Evolutionary conservation across 2,113 vertebrate genomes (phyloP), one percentile per base, ranked within the genome.

Genomic region (Trinectes maculatus): DNA sequence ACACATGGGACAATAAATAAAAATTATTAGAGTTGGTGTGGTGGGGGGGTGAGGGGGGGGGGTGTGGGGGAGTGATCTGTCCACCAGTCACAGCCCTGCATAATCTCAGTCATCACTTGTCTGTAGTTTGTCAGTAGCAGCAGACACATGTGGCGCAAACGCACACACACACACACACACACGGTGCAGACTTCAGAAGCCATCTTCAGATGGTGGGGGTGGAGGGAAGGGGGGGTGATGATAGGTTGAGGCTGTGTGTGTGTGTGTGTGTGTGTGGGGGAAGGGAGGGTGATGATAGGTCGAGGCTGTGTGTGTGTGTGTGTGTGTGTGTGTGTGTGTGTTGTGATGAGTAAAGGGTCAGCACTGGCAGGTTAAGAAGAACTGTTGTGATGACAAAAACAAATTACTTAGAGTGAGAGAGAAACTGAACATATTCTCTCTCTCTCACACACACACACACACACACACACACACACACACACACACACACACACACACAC

Each of bases 121-220:
- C 85, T 80, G 75, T 53, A 74, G 78, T 89, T 86, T 88, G 85
- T 89, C 88, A 88, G 78, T 89, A 67, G 82, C 84, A 80, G 80
- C 31, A 65, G 83, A 87, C 85, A 89, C 74, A 85, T 87, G 87
- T 71, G 70, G 77, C 25, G 57, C 61, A 80, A 67, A 72, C 49
- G 55, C 71, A 58, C 24, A 60, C 31, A 47, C 25, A 55, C 40
- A 67, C 48, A 49, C 31, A 74, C 44, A 59, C 28, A 78, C 58
- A 53, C 69, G 48, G 29, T 12, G 24, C 2, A 47, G 36, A 77
- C 76, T 69, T 66, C 44, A 55, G 61, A 73, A 77, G 80, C 80
- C 79, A 82, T 82, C 68, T 51, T 49, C n/a, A n/a, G n/a, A n/a
- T 8, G 19, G 47, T 29, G 37, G 33, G 31, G 6, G 12, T 25